Evolutionary conservation across 2,113 vertebrate species (phyloP).

Genomic region (Melospiza melodia): DNA sequence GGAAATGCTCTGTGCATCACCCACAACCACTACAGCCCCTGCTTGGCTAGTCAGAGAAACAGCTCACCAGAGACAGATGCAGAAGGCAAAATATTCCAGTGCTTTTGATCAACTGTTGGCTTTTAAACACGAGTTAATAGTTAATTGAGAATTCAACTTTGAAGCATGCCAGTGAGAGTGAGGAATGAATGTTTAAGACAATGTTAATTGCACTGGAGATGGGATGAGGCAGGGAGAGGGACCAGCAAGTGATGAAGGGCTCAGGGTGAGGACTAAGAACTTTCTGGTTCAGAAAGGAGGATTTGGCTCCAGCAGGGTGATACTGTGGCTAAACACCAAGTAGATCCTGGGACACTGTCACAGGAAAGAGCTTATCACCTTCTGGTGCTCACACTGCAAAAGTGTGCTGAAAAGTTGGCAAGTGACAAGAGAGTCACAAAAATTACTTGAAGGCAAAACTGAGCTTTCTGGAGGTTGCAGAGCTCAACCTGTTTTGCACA

Average conservation of each 20-base stretch:
- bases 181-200: background rate
- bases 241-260: background rate
- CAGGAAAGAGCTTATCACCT: background rate
- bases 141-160: constrained; percentile 16
- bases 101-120: background rate
- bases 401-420: background rate
- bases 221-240: background rate
- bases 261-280: background rate
- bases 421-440: background rate
- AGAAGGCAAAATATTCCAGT: background rate
- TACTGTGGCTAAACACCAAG: background rate
- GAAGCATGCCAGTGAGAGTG: background rate
- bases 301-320: background rate
- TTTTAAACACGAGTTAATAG: background rate
- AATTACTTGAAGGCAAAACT: background rate
- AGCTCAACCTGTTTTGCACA: background rate
- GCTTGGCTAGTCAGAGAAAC: background rate
- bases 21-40: background rate
- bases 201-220: background rate
- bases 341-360: background rate
- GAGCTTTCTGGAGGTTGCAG: background rate
- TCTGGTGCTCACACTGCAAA: background rate
- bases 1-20: background rate
- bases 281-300: background rate
- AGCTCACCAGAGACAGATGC: background rate